Base-by-base conservation (phyloP, 2,113 vertebrate species). In the Leptobrachium ailaonicum region DNA sequence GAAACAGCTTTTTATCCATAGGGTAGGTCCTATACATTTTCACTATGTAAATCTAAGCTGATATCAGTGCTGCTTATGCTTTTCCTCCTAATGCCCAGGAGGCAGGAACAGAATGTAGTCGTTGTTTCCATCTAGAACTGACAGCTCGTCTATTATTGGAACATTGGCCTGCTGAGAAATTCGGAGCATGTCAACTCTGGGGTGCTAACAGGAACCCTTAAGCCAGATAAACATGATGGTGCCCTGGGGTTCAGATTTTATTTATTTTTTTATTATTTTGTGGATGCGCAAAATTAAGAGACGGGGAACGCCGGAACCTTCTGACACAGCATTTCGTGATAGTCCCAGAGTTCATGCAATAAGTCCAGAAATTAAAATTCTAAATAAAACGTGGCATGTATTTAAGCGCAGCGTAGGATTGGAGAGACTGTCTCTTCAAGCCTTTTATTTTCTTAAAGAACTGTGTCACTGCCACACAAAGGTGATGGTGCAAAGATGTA, bases 131-230 rank as follows among this genome's bases (percentile, higher is more conserved):
- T 40, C 64, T 54, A 54, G 4, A 8, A 53, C 63, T 81, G 71
- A 69, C 71, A 81, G 63, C 14, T 12, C 60, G 64, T 74, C 72
- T 81, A 68, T 81, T 81, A 81, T 75, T 40, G 54, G 53, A 80
- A 66, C 47, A 20, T 13, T 74, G 71, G 62, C 66, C 71, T 62
- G 71, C 71, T 44, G 47, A 73, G 41, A 73, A 73, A 67, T 68
- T 60, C 71, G 66, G 78, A 80, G 56, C 64, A 4, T 12, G 64
- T 75, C 64, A 81, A 45, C 73, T 75, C 41, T 41, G 47, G 47
- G 9, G 45, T 53, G 45, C 44, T 68, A 12, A 9, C 14, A 79
- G 43, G 43, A 79, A 54, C 44, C 69, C 69, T 72, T 72, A 43
- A 72, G 58, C 63, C 77, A 79, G 45, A 71, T 12, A 50, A 56